Evolutionary conservation across 2,797 vertebrate species (phyloP), one percentile per base, ranked within the genome.

Genomic region (Epinephelus awoara): DNA sequence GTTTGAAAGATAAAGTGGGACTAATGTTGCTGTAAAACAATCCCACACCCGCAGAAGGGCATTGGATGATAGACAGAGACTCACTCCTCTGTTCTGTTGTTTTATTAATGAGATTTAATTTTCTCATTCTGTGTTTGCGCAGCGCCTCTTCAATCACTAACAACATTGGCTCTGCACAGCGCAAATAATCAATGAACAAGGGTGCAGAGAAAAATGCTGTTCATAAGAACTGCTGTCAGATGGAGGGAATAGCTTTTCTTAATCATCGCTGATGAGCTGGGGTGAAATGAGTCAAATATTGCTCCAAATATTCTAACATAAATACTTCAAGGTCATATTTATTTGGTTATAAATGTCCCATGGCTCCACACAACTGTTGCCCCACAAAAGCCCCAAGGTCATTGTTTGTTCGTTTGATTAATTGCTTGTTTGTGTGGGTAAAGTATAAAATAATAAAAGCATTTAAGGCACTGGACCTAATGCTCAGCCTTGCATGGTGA

Each of bases 91-190:
- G 17, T 46, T 71, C 44, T 68, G 17, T 62, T 75, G 61, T 76
- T 72, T 63, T 71, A 81, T 75, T 84, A 57, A 84, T 79, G 55
- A 40, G 15, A 56, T 73, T 72, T 76, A 11, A 83, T 79, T 62
- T 72, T 62, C 25, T 69, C 23, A 52, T 75, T 66, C 65, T 69
- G 27, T 68, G 34, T 81, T 86, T 74, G 75, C 7, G 3, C 67
- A 62, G 25, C 47, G 58, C 21, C 34, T 50, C 58, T 76, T 84
- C 67, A 58, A 27, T 77, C 59, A 56, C 56, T 42, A 55, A 40
- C 64, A 77, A 44, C 64, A 77, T 67, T 73, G 46, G 12, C 46
- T 11, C 10, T 7, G 34, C 2, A 1, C 40, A 23, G 23, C 59
- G 72, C 44, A 74, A 80, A 73, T 72, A 40, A 71, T 71, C 83